A percentile compares a stretch with the other conserved stretches of the same genome.
These are phyloP conservation scores for Temnothorax longispinosus DNA, from an alignment of 1,140 invertebrate genomes.

Conservation along the genomic window DNA sequence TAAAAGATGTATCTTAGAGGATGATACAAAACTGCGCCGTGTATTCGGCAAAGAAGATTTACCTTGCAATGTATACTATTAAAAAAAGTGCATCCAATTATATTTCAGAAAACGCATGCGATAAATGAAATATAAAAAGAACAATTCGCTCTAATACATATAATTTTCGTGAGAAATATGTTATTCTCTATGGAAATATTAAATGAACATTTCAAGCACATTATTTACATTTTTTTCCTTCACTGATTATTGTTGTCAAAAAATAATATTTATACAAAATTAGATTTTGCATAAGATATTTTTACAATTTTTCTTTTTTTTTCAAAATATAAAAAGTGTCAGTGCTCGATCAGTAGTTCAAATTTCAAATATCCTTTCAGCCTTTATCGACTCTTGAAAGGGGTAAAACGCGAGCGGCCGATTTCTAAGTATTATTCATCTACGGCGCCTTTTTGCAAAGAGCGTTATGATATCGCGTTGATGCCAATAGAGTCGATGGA, in stretches of 20 bases:
- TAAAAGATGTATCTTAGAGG: neutral
- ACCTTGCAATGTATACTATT: neutral
- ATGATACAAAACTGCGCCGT: neutral
- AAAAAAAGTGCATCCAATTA: neutral
- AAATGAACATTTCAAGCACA: neutral
- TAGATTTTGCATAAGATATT: neutral
- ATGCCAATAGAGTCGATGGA: conserved; percentile 11
- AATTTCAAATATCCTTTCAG: neutral
- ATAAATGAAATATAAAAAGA: neutral
- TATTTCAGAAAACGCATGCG: neutral
- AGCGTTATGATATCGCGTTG: neutral
- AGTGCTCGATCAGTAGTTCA: neutral
- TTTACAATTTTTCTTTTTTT: neutral
- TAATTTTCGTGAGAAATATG: neutral
- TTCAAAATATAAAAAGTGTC: neutral
- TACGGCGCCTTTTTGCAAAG: neutral
- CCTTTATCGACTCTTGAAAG: neutral
- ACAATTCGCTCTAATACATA: neutral
- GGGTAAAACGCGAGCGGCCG: neutral
- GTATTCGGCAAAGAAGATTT: neutral
- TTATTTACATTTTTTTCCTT: neutral
- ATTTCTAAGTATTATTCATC: conserved; percentile 19
- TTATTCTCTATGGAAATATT: neutral
- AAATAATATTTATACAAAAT: neutral
- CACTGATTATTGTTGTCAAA: neutral